These are phyloP conservation scores for Caracal caracal DNA, from an alignment of 2,113 vertebrate genomes.

Conservation along the genomic window DNA sequence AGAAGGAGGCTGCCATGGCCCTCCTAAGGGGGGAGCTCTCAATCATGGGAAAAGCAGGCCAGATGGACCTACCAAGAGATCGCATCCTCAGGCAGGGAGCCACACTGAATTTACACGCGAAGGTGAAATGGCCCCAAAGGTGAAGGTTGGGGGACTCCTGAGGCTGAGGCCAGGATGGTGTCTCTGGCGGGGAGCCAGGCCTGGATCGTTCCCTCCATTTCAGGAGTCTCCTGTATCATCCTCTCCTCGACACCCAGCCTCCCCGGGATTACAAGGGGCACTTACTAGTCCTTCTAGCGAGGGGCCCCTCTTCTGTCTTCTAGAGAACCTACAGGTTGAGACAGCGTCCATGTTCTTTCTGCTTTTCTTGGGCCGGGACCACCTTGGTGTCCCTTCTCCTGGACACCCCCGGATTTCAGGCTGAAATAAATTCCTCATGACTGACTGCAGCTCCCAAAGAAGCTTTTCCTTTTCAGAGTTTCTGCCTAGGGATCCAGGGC, in stretches of 20 bases:
- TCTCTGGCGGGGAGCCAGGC: not conserved
- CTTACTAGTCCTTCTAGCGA: not conserved
- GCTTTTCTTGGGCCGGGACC: not conserved
- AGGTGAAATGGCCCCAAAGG: too few relatives aligned
- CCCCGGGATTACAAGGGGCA: not conserved
- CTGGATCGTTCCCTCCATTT: not conserved
- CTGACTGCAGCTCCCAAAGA: not conserved
- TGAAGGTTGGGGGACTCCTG: not conserved
- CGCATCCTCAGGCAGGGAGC: not conserved
- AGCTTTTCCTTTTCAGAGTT: not conserved
- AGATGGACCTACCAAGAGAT: not conserved
- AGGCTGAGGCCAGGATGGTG: not conserved
- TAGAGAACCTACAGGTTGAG: not conserved
- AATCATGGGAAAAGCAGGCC: not conserved
- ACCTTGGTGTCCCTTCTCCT: not conserved
- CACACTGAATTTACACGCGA: not conserved
- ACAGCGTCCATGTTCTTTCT: not conserved
- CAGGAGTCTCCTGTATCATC: too few relatives aligned
- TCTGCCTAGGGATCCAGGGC: not conserved
- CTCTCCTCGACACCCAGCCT: accelerated
- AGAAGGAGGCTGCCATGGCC: not conserved
- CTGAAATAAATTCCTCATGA: not conserved
- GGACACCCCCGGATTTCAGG: not conserved
- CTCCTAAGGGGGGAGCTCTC: not conserved
- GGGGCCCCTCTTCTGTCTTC: not conserved